A percentile compares a stretch with the other conserved stretches of the same genome.
Conservation (phyloP, 2,113 vertebrate genomes). For the Burhinus bistriatus region DNA sequence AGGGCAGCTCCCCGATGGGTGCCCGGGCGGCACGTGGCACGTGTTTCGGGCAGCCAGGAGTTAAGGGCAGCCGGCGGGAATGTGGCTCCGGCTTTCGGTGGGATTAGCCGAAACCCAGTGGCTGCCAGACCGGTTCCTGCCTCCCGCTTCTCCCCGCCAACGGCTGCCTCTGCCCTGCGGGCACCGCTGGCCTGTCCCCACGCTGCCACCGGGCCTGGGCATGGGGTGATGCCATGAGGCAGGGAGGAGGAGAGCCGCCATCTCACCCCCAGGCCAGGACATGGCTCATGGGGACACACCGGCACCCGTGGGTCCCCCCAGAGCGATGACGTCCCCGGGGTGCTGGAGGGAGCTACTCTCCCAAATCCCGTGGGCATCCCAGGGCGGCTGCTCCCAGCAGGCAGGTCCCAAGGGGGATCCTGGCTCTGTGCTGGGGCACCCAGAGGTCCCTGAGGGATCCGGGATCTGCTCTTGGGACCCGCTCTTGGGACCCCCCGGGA, state of each 20-base stretch:
- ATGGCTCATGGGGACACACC: accelerated
- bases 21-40: not conserved
- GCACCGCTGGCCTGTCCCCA: not conserved
- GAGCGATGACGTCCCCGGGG: accelerated
- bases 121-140: conserved; percentile 68
- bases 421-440: not conserved
- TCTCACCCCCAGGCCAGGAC: not conserved
- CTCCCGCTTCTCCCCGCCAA: not conserved
- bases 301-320: accelerated
- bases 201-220: not conserved
- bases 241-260: not conserved
- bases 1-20: not conserved
- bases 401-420: not conserved
- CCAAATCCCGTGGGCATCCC: not conserved
- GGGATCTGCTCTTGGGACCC: not conserved
- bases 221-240: accelerated
- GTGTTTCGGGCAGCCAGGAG: not conserved
- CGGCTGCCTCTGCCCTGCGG: not conserved
- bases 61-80: not conserved
- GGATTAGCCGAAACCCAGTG: not conserved
- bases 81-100: not conserved
- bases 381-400: not conserved
- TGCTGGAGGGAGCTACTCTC: too few relatives aligned
- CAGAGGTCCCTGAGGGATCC: not conserved
- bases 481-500: not conserved